These are phyloP conservation scores for Drosophila orena DNA, from an alignment of 1,140 invertebrate species.

Conservation along the genomic window DNA sequence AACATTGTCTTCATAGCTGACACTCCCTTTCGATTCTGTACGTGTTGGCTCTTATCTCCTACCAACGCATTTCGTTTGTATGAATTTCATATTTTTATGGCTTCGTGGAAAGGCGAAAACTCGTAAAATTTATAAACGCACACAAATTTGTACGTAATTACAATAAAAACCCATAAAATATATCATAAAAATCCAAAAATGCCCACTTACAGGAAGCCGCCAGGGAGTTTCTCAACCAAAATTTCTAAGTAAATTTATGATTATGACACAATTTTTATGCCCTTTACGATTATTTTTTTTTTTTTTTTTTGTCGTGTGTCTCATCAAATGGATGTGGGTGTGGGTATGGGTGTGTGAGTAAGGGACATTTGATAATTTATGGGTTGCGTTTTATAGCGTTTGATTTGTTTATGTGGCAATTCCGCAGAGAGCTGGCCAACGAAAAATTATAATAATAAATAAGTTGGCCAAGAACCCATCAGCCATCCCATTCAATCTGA, in stretches of 20 bases:
- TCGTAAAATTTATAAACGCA: slow-evolving; percentile 62
- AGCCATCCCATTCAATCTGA: slow-evolving; percentile 7
- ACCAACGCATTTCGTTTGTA: slow-evolving; percentile 32
- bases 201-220: slow-evolving; percentile 45
- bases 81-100: slow-evolving; percentile 75
- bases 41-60: slow-evolving; percentile 47
- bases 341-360: slow-evolving; percentile 3
- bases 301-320: slow-evolving; percentile 39
- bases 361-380: slow-evolving; percentile 61
- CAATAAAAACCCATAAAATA: slow-evolving; percentile 79
- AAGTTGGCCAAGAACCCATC: slow-evolving; percentile 19
- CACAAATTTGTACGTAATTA: slow-evolving; percentile 79
- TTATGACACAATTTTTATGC: slow-evolving; percentile 79
- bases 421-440: slow-evolving; percentile 28
- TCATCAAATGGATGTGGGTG: slow-evolving; percentile 8
- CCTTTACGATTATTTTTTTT: slow-evolving; percentile 37
- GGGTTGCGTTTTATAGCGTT: slow-evolving; percentile 74
- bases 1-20: slow-evolving; percentile 30
- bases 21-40: slow-evolving; percentile 48
- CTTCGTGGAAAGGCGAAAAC: slow-evolving; percentile 64
- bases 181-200: slow-evolving; percentile 67
- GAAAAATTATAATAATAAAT: slow-evolving; percentile 40
- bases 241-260: slow-evolving; percentile 69
- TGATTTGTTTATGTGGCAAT: slow-evolving; percentile 71
- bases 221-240: slow-evolving; percentile 42